Base-by-base conservation (phyloP, 2,113 vertebrate genomes). In the Tenebrosternarchus preto region DNA sequence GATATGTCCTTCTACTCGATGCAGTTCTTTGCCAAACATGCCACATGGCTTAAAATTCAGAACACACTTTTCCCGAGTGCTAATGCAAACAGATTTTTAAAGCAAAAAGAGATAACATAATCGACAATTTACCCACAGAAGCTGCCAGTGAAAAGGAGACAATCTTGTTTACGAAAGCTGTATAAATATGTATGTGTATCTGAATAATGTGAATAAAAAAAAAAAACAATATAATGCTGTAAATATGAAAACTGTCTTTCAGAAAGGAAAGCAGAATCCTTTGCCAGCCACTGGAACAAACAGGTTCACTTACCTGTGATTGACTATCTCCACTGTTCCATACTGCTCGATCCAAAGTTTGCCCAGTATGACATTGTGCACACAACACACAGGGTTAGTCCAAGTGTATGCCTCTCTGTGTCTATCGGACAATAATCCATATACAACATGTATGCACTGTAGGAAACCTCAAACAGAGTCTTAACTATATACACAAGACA, bases 311-410 rank as follows among this genome's bases (percentile, higher is more conserved):
- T 92, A 98, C 97, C 95, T 97, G 93, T 99, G 97, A 92, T 98
- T 99, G 39, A 96, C 9, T 29, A 99, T 96, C 88, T 98, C 96
- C 86, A 98, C 93, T 0, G 91, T 93, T 78, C 97, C 97, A 0
- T 99, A 98, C 63, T 98, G 97, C 80, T 99, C 97, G 31, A 99
- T 94, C 97, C 97, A 99, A 43, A 99, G 94, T 90, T 98, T 97
- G 50, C 97, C 97, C 68, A 98, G 88, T 81, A 99, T 97, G 85
- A 99, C 93, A 63, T 98, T 99, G 87, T 98, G 97, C 78, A 99
- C 96, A 84, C 97, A 99, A 85, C 97, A 99, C 85, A 95, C 93
- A 16, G 97, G 97, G 86, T 99, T 98, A 81, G 91, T 96, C 97
- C 97, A 99, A 0, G 97, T 99, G 88, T 98, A 99, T 29, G 92